These are phyloP conservation scores for Petroica traversi DNA, from an alignment of 2,113 vertebrate genomes.

Conservation along the genomic window DNA sequence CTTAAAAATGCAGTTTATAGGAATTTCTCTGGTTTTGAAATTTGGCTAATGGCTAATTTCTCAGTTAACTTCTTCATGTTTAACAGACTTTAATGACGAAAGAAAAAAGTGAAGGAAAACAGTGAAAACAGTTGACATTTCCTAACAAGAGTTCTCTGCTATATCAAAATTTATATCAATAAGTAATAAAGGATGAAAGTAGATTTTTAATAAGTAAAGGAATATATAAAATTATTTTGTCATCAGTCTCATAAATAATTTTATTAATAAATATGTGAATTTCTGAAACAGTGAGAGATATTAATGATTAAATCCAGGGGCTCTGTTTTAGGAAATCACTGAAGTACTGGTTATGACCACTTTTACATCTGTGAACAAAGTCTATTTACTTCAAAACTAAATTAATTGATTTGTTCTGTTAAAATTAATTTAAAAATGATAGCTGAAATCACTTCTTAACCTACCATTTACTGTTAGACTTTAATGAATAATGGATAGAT, in stretches of 20 bases:
- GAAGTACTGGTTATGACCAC: fast-evolving
- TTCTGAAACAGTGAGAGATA: neutral
- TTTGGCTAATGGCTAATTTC: neutral
- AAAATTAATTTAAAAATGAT: neutral
- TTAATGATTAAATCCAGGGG: neutral
- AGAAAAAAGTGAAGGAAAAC: neutral
- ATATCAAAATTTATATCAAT: neutral
- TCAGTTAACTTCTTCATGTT: neutral
- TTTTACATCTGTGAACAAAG: neutral
- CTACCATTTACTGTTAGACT: neutral
- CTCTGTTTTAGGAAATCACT: neutral
- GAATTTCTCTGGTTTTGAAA: neutral
- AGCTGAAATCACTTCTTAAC: neutral
- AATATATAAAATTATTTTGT: neutral
- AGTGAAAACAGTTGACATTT: neutral
- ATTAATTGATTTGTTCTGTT: neutral
- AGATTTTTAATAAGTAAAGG: neutral
- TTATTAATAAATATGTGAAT: neutral
- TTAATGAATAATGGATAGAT: neutral
- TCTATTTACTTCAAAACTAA: neutral
- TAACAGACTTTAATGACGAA: neutral
- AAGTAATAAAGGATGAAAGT: fast-evolving
- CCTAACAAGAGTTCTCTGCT: neutral
- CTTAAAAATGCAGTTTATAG: neutral
- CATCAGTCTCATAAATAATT: neutral